Evolutionary conservation across 2,888 invertebrate species (phyloP).

Genomic region (Tanypteryx hageni): DNA sequence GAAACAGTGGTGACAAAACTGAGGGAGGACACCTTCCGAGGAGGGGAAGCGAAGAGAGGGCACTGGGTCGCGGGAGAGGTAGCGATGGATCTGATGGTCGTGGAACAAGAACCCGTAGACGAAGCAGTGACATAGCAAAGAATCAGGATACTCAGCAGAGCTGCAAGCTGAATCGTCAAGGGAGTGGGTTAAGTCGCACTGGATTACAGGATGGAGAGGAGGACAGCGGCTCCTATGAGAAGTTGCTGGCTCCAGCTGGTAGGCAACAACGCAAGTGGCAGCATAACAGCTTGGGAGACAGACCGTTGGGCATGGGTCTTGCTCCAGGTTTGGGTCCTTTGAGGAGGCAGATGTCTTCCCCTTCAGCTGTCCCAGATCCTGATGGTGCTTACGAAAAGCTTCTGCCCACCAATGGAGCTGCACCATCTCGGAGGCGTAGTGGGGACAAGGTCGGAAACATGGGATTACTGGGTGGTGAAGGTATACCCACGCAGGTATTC

Average conservation of each 20-base stretch:
- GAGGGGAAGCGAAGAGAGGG: slow-evolving; percentile 42
- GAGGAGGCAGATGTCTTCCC: slow-evolving; percentile 45
- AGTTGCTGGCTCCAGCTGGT: neutral
- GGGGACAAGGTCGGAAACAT: neutral
- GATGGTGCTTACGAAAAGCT: slow-evolving; percentile 52
- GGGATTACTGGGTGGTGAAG: slow-evolving; percentile 27
- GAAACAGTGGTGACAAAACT: slow-evolving; percentile 6
- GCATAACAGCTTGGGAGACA: slow-evolving; percentile 30
- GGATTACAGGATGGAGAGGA: slow-evolving; percentile 43
- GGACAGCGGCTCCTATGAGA: slow-evolving; percentile 50
- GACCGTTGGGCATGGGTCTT: neutral
- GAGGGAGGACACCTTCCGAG: slow-evolving; percentile 51
- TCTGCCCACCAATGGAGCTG: neutral
- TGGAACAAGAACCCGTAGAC: slow-evolving; percentile 37
- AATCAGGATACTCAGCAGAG: slow-evolving; percentile 5
- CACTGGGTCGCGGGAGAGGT: slow-evolving; percentile 49
- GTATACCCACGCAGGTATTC: slow-evolving; percentile 47
- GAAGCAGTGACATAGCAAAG: slow-evolving; percentile 40
- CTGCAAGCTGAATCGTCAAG: slow-evolving; percentile 49
- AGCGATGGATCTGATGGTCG: slow-evolving; percentile 36
- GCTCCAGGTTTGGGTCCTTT: slow-evolving; percentile 31
- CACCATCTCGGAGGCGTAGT: neutral
- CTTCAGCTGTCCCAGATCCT: slow-evolving; percentile 49
- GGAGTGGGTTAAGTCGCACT: slow-evolving; percentile 27
- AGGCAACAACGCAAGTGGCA: slow-evolving; percentile 31